Conservation (phyloP, 2,797 vertebrate genomes). For the Xiphophorus birchmanni region DNA sequence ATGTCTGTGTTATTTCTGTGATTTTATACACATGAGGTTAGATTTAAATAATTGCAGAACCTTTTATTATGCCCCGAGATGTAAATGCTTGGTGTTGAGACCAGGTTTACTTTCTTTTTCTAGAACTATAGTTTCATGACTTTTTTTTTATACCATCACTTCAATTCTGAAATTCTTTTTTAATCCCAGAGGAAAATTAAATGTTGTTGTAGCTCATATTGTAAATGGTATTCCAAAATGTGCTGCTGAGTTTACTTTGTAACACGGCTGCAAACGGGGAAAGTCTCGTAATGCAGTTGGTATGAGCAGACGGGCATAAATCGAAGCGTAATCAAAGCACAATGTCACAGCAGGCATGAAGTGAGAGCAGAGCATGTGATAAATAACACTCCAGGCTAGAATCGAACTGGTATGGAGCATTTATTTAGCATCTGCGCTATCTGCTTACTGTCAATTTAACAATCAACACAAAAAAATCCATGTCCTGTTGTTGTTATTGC, state of each 20-base stretch:
- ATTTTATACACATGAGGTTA: neutral
- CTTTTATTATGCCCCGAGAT: neutral
- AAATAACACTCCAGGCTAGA: neutral
- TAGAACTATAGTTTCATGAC: neutral
- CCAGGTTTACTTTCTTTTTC: neutral
- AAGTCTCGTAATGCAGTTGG: neutral
- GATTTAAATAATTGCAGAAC: neutral
- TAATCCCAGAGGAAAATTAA: neutral
- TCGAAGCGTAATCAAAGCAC: slow-evolving; percentile 1
- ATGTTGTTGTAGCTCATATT: neutral
- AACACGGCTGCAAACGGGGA: neutral
- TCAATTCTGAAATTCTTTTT: neutral
- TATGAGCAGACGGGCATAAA: neutral
- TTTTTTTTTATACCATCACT: neutral
- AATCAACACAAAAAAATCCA: neutral
- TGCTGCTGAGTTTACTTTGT: neutral
- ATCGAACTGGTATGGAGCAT: neutral
- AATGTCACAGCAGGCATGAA: neutral
- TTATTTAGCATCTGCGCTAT: neutral
- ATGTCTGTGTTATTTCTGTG: neutral
- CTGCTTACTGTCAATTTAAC: neutral
- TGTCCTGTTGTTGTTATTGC: neutral
- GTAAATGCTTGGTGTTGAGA: neutral
- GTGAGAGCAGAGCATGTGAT: neutral
- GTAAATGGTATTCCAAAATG: neutral